Conservation (phyloP, 2,888 invertebrate genomes). For the Atethmia centrago region DNA sequence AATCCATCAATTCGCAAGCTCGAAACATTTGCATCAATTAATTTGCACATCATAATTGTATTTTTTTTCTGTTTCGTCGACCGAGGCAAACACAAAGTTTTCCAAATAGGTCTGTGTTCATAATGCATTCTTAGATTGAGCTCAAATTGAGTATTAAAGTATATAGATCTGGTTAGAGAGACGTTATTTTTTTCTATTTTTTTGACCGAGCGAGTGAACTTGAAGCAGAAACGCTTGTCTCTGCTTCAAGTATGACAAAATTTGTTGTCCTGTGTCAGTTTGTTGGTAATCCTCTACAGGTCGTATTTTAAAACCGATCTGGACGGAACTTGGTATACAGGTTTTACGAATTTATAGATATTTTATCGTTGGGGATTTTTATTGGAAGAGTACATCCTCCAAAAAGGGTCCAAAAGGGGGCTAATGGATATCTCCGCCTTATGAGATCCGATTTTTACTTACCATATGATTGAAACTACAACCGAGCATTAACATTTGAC, state of each 20-base stretch:
- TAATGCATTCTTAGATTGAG: neutral
- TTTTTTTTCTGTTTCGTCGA: constrained; percentile 36
- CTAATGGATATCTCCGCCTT: no score
- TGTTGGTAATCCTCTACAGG: no score
- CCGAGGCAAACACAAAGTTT: constrained; percentile 17
- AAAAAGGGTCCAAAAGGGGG: no score
- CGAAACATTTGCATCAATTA: constrained; percentile 66
- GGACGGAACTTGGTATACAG: no score
- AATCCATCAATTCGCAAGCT: constrained; percentile 46
- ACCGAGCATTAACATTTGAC: neutral
- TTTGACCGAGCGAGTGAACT: no score
- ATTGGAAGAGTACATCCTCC: no score
- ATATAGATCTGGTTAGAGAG: neutral
- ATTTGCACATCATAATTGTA: constrained; percentile 41
- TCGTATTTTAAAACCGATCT: no score
- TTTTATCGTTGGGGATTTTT: no score
- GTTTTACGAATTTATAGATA: no score
- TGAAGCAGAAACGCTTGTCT: no score
- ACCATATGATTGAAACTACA: neutral
- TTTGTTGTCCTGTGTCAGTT: no score
- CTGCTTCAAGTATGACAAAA: no score
- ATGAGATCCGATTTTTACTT: neutral
- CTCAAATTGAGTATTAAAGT: neutral
- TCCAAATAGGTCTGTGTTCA: constrained; percentile 32
- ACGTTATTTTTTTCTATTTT: neutral